Conservation (phyloP, 2,113 vertebrate genomes). For the Hemiscyllium ocellatum region DNA sequence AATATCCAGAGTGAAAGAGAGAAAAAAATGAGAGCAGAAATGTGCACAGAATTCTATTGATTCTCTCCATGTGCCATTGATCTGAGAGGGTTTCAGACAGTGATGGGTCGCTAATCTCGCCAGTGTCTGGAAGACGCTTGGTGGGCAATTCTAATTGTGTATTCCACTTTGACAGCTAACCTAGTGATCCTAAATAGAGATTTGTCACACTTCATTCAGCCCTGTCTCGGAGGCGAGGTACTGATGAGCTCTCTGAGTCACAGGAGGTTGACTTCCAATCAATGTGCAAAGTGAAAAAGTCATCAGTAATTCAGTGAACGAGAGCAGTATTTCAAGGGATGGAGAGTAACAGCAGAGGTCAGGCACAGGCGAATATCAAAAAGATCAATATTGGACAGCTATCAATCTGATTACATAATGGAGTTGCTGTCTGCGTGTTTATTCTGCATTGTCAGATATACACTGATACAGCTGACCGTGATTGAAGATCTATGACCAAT, state of each 20-base stretch:
- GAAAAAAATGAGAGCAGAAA: constrained; percentile 51
- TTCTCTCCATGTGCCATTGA: constrained; percentile 54
- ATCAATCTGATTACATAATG: constrained; percentile 20
- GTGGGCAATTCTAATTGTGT: constrained; percentile 62
- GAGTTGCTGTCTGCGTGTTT: background rate
- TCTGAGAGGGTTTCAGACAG: constrained; percentile 51
- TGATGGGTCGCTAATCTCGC: constrained; percentile 54
- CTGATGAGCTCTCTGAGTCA: constrained; percentile 61
- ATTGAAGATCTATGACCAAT: constrained; percentile 14
- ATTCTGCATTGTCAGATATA: background rate
- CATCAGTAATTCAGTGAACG: constrained; percentile 49
- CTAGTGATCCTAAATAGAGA: constrained; percentile 74
- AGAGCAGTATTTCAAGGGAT: constrained; percentile 52
- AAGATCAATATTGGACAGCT: constrained; percentile 26
- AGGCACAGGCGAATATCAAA: background rate
- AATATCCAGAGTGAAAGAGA: constrained; percentile 19
- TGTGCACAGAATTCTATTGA: constrained; percentile 52
- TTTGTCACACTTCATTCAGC: constrained; percentile 82
- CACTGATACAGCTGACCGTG: background rate
- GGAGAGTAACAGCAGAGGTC: background rate
- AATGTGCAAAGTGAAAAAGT: constrained; percentile 45
- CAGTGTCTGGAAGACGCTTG: constrained; percentile 52
- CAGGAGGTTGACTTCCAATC: constrained; percentile 49
- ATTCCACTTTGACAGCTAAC: constrained; percentile 56
- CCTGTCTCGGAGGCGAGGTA: constrained; percentile 57